Evolutionary conservation across 2,888 invertebrate species (phyloP), one percentile per base, ranked within the genome.

Genomic region (Tethea ocularis): DNA sequence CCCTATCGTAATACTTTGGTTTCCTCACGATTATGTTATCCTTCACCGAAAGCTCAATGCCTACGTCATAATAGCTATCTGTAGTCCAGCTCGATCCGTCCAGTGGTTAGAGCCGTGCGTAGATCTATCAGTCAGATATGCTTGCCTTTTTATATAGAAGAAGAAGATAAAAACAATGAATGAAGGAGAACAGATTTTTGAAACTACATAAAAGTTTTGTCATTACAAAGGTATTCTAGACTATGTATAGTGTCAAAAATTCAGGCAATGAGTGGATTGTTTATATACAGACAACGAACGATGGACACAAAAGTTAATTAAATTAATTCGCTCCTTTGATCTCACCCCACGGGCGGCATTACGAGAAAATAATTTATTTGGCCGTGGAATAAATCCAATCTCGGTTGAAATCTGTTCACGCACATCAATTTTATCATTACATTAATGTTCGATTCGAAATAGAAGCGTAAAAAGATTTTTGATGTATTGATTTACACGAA

Each of bases 321-420:
- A 79, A 75, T 77, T 67, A 75, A 67, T 70, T 67, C 68, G 63
- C 58, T 63, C 63, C 72, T 81, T 80, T 77, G 78, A 80, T 77
- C 74, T 71, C 59, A 46, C 56, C 63, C 67, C 63, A 33, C 59
- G 29, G 67, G 65, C 73, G 61, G 66, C 67, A 63, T 70, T 69
- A 78, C 68, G 68, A 73, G 69, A 63, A 73, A 71, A 69, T 71
- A 68, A 64, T 62, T 64, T 61, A 59, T 59, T 57, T 61, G 52
- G 46, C 46, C 56, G 51, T 38, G 57, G 59, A 69, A 71, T 53
- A 51, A 55, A 56, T 51, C 52, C 33, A 46, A 56, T 61, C 60
- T 61, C 61, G 60, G 64, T 68, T 61, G 64, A 67, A 71, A 68
- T 72, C 61, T 59, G 64, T 69, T 62, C 66, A 64, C 57, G 53